These are phyloP conservation scores for Heliconius ethilla DNA, from an alignment of 2,888 invertebrate species.

Conservation along the genomic window DNA sequence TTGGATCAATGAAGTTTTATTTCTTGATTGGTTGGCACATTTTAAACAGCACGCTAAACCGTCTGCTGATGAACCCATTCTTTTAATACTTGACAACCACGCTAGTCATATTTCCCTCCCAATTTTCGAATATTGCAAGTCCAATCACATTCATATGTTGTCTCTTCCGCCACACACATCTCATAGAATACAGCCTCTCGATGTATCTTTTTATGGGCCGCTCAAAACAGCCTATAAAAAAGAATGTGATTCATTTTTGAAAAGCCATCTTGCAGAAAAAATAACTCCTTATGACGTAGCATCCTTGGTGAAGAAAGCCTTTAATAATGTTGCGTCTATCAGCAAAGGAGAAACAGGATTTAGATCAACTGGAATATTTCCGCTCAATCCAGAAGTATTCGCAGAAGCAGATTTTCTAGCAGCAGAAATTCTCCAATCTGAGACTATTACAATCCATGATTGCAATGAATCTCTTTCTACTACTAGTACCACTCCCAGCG, in stretches of 20 bases:
- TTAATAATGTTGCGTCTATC: too few relatives aligned
- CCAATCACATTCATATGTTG: conserved; percentile 43
- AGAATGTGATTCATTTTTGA: conserved; percentile 50
- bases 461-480: too few relatives aligned
- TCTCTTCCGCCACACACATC: conserved; percentile 48
- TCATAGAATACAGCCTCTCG: conserved; percentile 47
- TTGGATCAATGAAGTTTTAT: conserved; percentile 51
- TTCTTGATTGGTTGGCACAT: conserved; percentile 49
- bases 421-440: too few relatives aligned
- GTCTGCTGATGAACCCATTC: conserved; percentile 44
- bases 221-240: conserved; percentile 45
- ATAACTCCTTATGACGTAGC: too few relatives aligned
- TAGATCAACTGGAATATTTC: too few relatives aligned
- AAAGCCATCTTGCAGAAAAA: too few relatives aligned
- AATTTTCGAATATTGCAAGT: conserved; percentile 49
- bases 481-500: too few relatives aligned
- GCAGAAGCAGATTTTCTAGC: too few relatives aligned
- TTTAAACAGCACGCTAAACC: conserved; percentile 44
- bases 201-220: conserved; percentile 43
- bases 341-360: too few relatives aligned
- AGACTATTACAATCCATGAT: too few relatives aligned
- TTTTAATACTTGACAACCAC: conserved; percentile 47
- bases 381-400: too few relatives aligned
- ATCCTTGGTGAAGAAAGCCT: too few relatives aligned
- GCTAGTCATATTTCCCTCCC: conserved; percentile 46